Evolutionary conservation across 2,888 invertebrate genomes (phyloP).

Genomic region (Leucoptera coffeella): DNA sequence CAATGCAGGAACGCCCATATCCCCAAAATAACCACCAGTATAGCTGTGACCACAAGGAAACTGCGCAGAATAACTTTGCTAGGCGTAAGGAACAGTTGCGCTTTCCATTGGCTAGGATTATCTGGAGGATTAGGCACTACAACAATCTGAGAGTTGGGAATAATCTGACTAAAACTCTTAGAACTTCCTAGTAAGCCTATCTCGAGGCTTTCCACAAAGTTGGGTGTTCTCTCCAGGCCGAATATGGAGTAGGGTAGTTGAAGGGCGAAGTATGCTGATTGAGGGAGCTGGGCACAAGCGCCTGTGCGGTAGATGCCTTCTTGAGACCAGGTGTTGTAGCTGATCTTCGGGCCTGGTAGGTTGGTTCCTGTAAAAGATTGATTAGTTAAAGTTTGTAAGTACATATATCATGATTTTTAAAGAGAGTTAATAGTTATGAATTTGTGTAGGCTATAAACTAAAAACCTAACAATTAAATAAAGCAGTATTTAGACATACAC

Average conservation of each 20-base stretch:
- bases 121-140: conserved; percentile 82
- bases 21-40: conserved; percentile 77
- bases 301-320: conserved; percentile 76
- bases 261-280: conserved; percentile 88
- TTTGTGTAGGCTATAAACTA: too few species aligned
- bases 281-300: conserved; percentile 81
- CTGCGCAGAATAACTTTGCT: conserved; percentile 90
- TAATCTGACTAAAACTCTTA: conserved; percentile 83
- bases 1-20: conserved; percentile 83
- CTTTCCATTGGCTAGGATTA: conserved; percentile 77
- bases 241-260: conserved; percentile 94
- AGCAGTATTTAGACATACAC: too few species aligned
- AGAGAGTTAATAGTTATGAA: too few species aligned
- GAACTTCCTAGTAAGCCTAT: conserved; percentile 70
- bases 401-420: too few species aligned
- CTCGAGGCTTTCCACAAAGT: conserved; percentile 87
- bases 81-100: conserved; percentile 90
- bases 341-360: conserved; percentile 84
- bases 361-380: conserved; percentile 59
- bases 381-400: conserved; percentile 2
- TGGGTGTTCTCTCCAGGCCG: conserved; percentile 95
- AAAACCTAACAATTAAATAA: too few species aligned
- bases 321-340: conserved; percentile 83
- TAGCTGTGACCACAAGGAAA: conserved; percentile 79
- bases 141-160: conserved; percentile 96